These are phyloP conservation scores for Drosophila phalerata DNA, from an alignment of 2,888 invertebrate genomes.

Conservation along the genomic window DNA sequence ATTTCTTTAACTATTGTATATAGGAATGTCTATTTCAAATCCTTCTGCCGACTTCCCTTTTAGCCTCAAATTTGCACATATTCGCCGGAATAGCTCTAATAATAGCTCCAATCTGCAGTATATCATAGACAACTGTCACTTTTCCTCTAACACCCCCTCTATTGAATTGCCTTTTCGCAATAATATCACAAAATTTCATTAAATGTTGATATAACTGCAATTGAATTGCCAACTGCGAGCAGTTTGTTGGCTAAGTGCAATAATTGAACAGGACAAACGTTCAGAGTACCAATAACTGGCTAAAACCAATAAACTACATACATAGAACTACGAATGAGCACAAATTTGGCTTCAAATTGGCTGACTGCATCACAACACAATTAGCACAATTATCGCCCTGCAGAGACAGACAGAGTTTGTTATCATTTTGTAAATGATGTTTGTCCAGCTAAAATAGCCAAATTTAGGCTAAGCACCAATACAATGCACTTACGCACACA, in stretches of 20 bases:
- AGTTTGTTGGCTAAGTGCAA: slow-evolving; percentile 14
- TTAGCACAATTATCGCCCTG: slow-evolving; percentile 60
- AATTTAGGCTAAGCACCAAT: slow-evolving; percentile 44
- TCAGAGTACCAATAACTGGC: slow-evolving; percentile 3
- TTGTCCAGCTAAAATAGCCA: slow-evolving; percentile 61
- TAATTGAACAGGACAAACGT: slow-evolving; percentile 27
- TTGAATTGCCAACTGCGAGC: slow-evolving; percentile 13
- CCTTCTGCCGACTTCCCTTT: too few relatives aligned
- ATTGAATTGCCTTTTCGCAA: background rate
- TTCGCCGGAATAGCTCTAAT: background rate
- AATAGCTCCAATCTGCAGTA: background rate
- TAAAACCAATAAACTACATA: slow-evolving; percentile 43
- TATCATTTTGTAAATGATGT: slow-evolving; percentile 61
- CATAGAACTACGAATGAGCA: slow-evolving; percentile 32
- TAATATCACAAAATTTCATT: slow-evolving; percentile 2
- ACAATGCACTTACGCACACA: slow-evolving; percentile 35
- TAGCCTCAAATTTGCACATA: background rate
- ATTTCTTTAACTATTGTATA: too few relatives aligned
- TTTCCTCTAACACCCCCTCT: background rate
- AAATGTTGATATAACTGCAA: slow-evolving; percentile 18
- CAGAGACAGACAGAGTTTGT: slow-evolving; percentile 41
- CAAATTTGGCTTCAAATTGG: slow-evolving; percentile 44
- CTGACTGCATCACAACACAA: slow-evolving; percentile 41
- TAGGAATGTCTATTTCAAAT: too few relatives aligned
- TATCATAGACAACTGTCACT: background rate